These are phyloP conservation scores for Turnix velox DNA, from an alignment of 2,113 vertebrate genomes.

Conservation along the genomic window DNA sequence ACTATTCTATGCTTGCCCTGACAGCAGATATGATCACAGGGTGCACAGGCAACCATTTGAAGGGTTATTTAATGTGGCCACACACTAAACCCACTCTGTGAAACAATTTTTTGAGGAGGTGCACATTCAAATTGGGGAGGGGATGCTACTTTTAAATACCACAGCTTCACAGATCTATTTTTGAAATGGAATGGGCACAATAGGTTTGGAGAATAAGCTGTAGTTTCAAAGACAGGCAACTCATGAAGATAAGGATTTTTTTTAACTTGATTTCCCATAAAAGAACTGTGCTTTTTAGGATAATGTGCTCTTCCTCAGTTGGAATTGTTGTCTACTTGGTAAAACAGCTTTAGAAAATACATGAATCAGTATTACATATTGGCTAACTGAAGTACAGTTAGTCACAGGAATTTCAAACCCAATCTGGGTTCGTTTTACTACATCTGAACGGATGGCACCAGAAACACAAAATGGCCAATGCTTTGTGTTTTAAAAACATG, in stretches of 20 bases:
- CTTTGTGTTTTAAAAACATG: background rate
- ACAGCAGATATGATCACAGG: accelerated
- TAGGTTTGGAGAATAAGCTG: background rate
- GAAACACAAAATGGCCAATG: background rate
- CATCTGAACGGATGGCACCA: background rate
- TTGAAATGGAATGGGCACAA: background rate
- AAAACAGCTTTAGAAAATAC: background rate
- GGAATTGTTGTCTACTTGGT: background rate
- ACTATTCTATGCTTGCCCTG: background rate
- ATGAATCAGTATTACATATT: background rate
- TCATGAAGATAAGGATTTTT: background rate
- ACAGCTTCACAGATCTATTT: background rate
- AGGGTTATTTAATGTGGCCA: background rate
- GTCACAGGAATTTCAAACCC: background rate
- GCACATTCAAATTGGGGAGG: background rate
- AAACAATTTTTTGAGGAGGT: background rate
- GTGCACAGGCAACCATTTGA: background rate
- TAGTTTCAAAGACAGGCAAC: background rate
- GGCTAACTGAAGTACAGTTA: background rate
- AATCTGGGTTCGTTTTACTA: background rate
- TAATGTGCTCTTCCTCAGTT: background rate
- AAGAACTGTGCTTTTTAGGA: background rate
- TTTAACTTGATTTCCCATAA: background rate
- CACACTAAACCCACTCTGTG: accelerated
- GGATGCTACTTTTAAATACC: background rate